Conservation (phyloP, 2,888 invertebrate genomes). For the Volucella inanis region DNA sequence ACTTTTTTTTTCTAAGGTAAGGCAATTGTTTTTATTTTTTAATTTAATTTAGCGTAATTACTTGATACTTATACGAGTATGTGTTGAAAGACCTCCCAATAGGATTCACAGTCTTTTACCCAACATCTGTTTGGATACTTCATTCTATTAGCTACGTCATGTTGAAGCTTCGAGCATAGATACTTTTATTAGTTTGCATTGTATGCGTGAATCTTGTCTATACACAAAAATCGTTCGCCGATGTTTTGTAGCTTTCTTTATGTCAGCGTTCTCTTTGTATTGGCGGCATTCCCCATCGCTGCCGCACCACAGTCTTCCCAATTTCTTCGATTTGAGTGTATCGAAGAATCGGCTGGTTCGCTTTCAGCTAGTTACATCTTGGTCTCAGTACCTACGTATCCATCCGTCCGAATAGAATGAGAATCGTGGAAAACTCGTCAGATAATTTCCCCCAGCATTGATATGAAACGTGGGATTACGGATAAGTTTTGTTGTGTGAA, state of each 20-base stretch:
- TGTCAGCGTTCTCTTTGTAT: constrained; percentile 42
- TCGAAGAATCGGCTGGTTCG: constrained; percentile 43
- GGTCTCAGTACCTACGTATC: constrained; percentile 59
- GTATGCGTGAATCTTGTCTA: constrained; percentile 46
- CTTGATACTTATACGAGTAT: background rate
- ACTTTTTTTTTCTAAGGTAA: background rate
- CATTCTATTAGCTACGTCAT: constrained; percentile 35
- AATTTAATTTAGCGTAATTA: background rate
- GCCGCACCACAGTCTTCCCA: background rate
- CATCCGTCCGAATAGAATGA: constrained; percentile 59
- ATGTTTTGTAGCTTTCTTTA: constrained; percentile 34
- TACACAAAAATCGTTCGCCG: background rate
- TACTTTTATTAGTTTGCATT: constrained; percentile 47
- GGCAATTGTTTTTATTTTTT: background rate
- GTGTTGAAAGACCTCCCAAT: background rate
- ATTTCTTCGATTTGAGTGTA: constrained; percentile 48
- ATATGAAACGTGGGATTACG: constrained; percentile 57
- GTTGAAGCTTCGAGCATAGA: constrained; percentile 35
- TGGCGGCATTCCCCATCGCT: constrained; percentile 42
- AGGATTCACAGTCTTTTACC: background rate
- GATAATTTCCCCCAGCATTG: constrained; percentile 21
- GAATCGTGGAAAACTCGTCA: constrained; percentile 38
- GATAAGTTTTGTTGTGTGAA: constrained; percentile 27
- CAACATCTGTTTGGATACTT: constrained; percentile 1
- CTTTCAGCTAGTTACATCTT: constrained; percentile 56